phyloP scores from a whole-genome alignment of 2,113 vertebrate genomes.

The Oncorhynchus keta region DNA sequence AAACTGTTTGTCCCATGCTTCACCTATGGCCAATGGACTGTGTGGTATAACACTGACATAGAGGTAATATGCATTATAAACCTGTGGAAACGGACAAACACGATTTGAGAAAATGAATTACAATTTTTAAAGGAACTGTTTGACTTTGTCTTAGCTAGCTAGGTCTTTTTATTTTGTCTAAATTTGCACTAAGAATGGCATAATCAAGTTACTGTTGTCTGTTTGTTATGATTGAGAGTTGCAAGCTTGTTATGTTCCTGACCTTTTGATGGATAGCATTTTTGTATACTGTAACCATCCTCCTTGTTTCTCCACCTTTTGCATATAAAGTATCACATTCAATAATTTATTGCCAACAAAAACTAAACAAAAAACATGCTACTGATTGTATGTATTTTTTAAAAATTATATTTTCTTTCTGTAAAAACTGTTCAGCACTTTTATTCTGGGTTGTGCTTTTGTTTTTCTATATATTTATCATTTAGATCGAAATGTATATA shows the following conservation, averaged over 20 bases:
- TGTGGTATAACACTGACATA: background rate
- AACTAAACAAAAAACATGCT: slow-evolving; percentile 79
- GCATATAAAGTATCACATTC: slow-evolving; percentile 68
- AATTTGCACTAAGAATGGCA: slow-evolving; percentile 76
- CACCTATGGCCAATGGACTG: background rate
- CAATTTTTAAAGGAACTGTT: background rate
- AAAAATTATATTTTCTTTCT: slow-evolving; percentile 68
- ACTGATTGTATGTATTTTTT: slow-evolving; percentile 81
- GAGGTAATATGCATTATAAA: background rate
- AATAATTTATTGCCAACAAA: slow-evolving; percentile 89
- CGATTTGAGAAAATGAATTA: background rate
- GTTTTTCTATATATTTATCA: slow-evolving; percentile 98
- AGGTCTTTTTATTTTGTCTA: slow-evolving; percentile 34
- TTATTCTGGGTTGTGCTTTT: slow-evolving; percentile 82
- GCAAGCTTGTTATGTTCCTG: slow-evolving; percentile 53
- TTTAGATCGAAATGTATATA: slow-evolving; percentile 90
- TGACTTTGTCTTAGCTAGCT: background rate
- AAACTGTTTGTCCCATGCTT: background rate
- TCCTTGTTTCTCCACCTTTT: slow-evolving; percentile 60
- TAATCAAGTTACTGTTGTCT: slow-evolving; percentile 68
- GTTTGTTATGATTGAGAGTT: slow-evolving; percentile 57
- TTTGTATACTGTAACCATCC: slow-evolving; percentile 62
- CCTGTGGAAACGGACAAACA: background rate
- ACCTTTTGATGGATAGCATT: slow-evolving; percentile 55
- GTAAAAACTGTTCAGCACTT: slow-evolving; percentile 88